Base-by-base conservation (phyloP, 2,113 vertebrate genomes). In the Zapornia atra region DNA sequence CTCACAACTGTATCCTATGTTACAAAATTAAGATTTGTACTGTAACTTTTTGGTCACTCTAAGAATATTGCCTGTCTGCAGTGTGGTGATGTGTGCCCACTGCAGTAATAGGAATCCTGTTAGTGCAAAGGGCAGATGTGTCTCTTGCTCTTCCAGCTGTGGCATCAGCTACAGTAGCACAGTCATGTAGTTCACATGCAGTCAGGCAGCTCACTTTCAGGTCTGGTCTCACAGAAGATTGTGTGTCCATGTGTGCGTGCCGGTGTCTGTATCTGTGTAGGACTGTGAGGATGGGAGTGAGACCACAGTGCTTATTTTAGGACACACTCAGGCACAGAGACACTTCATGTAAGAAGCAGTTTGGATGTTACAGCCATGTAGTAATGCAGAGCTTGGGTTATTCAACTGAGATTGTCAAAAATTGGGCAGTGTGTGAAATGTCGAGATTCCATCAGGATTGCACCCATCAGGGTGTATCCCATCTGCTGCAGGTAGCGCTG, bases 1-100 rank as follows among this genome's bases (percentile, higher is more conserved):
- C 60, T 76, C 16, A 2, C 5, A 1, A 4, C 53, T 14, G 5
- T 42, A 10, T 42, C n/a, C 21, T 36, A 0, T 40, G 12, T 82
- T 66, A 40, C 6, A 64, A 61, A 66, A 19, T 46, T 31, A 28
- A 20, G 12, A 38, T 53, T 36, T 66, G 14, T 60, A 90, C 19
- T 16, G 3, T 77, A 56, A 34, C 29, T 51, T 64, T 63, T 53
- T 77, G 28, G 3, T 70, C 10, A 14, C 11, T 77, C 9, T 50
- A 26, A 51, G 48, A 33, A 17, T 36, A 44, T 14, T 34, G 36
- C 1, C 0, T 54, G 4, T 42, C 53, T 89, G 77, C 1, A 4
- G 6, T 9, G 10, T 21, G n/a, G 36, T 17, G 31, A 31, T 56
- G 9, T 31, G 17, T 40, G 12, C 19, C 38, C 28, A 8, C n/a